A percentile compares a stretch with the other conserved stretches of the same genome.
These are phyloP conservation scores for Campopleginae sp. DNA, from an alignment of 2,888 invertebrate species.

Conservation along the genomic window DNA sequence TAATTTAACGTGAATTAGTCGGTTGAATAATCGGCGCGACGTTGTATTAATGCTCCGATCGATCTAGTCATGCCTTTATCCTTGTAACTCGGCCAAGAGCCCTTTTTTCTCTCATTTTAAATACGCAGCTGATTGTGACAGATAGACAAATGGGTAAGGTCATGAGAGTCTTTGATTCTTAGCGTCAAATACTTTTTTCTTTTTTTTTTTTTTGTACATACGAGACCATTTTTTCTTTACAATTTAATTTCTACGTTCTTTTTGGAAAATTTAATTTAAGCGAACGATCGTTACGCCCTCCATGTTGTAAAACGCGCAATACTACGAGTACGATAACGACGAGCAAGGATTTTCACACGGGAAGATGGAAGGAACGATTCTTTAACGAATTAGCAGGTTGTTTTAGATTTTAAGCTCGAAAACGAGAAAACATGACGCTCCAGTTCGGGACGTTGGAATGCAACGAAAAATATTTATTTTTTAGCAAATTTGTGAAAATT, in stretches of 20 bases:
- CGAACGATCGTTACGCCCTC: slow-evolving; percentile 17
- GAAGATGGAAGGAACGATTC: slow-evolving; percentile 32
- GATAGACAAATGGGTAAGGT: slow-evolving; percentile 52
- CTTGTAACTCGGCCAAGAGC: slow-evolving; percentile 50
- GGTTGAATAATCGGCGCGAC: slow-evolving; percentile 42
- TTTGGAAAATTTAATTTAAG: not conserved
- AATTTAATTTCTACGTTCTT: not conserved
- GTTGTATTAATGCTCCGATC: slow-evolving; percentile 66
- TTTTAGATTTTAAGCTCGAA: slow-evolving; percentile 50
- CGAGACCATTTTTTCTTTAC: slow-evolving; percentile 14
- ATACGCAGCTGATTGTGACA: slow-evolving; percentile 65
- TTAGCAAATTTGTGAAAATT: no score
- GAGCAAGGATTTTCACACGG: slow-evolving; percentile 11
- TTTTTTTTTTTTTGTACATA: slow-evolving; percentile 48
- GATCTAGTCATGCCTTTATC: slow-evolving; percentile 70
- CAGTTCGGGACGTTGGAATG: no score
- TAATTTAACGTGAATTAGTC: slow-evolving; percentile 39
- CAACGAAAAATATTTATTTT: no score
- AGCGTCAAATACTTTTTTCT: not conserved
- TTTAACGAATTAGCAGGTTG: slow-evolving; percentile 63
- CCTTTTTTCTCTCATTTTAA: slow-evolving; percentile 52
- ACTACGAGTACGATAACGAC: slow-evolving; percentile 33
- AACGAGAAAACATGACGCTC: not conserved
- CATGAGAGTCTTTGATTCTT: slow-evolving; percentile 21
- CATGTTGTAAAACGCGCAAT: slow-evolving; percentile 51